phyloP scores from a whole-genome alignment of 2,888 invertebrate genomes.

The Gari tellinella region DNA sequence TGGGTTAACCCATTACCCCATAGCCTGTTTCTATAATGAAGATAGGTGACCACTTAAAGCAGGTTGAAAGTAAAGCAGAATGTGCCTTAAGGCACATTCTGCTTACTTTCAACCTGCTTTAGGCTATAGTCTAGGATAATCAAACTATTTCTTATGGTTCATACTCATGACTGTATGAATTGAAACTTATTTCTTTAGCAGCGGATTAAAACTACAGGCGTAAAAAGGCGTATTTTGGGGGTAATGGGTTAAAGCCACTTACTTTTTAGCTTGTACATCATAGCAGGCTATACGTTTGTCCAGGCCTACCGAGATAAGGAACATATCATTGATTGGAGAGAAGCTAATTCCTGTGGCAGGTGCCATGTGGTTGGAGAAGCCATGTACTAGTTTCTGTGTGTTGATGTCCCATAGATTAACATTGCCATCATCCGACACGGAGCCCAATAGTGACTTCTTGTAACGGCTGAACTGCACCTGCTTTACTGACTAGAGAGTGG shows the following conservation, averaged over 20 bases:
- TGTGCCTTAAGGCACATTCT: no score
- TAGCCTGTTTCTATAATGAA: no score
- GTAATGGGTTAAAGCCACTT: conserved; percentile 28
- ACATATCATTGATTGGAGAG: conserved; percentile 84
- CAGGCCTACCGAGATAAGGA: conserved; percentile 84
- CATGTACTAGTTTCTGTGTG: conserved; percentile 77
- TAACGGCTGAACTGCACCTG: conserved; percentile 79
- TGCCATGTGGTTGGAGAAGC: conserved; percentile 81
- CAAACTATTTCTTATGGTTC: no score
- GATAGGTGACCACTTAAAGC: no score
- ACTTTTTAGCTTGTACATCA: conserved; percentile 82
- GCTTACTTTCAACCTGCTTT: no score
- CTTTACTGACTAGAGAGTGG: conserved; percentile 78
- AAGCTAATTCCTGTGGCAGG: conserved; percentile 84
- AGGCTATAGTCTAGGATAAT: no score
- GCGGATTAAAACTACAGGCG: no score
- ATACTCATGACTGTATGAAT: no score
- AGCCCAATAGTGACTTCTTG: conserved; percentile 80
- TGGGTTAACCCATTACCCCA: no score
- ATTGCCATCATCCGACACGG: conserved; percentile 82
- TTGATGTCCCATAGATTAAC: conserved; percentile 84
- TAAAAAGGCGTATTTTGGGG: no score
- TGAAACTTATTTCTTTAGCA: no score
- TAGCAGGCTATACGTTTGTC: conserved; percentile 84
- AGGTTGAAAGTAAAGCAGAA: no score